Conservation (phyloP, 2,113 vertebrate genomes). For the Chionodraco myersi region DNA sequence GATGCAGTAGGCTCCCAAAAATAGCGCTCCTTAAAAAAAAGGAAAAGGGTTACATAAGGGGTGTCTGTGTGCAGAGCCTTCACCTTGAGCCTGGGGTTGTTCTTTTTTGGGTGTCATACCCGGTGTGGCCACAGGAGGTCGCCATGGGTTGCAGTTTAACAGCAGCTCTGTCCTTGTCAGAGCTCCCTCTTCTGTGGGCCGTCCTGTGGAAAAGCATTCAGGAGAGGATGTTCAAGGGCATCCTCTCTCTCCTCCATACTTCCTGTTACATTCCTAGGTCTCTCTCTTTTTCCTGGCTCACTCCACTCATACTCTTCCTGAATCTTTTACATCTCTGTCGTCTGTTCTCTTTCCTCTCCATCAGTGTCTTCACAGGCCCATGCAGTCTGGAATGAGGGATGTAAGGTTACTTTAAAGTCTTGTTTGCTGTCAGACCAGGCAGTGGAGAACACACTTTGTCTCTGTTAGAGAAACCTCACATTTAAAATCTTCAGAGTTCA, state of each 20-base stretch:
- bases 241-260: slow-evolving; percentile 27
- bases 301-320: background rate
- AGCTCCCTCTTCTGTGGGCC: slow-evolving; percentile 47
- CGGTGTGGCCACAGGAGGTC: slow-evolving; percentile 77
- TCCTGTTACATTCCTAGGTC: background rate
- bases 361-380: background rate
- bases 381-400: slow-evolving; percentile 7
- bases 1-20: slow-evolving; percentile 75
- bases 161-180: slow-evolving; percentile 57
- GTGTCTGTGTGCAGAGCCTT: slow-evolving; percentile 75
- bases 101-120: slow-evolving; percentile 36
- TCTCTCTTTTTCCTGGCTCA: background rate
- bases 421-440: background rate
- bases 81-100: slow-evolving; percentile 78
- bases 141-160: slow-evolving; percentile 25
- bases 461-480: background rate
- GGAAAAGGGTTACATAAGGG: slow-evolving; percentile 77
- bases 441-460: slow-evolving; percentile 9
- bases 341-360: slow-evolving; percentile 1
- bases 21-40: slow-evolving; percentile 62
- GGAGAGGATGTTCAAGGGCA: slow-evolving; percentile 68
- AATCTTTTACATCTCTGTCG: background rate
- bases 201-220: slow-evolving; percentile 59
- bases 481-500: background rate
- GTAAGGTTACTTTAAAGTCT: slow-evolving; percentile 12